A percentile compares a stretch with the other conserved stretches of the same genome.
phyloP scores from a whole-genome alignment of 2,888 invertebrate species.

The Arrhopalites spinosus region DNA sequence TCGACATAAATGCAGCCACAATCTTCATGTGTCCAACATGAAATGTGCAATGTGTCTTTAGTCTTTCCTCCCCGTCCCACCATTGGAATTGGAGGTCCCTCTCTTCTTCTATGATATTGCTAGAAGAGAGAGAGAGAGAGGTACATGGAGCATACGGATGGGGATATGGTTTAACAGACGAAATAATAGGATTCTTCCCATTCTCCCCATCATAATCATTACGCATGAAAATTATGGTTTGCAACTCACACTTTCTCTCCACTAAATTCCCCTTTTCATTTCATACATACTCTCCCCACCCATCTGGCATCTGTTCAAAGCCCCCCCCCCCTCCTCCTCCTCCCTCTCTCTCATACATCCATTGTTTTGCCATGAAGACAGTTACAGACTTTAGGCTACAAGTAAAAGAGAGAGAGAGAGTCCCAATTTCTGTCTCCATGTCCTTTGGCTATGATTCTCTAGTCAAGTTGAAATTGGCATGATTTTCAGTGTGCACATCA shows the following conservation, averaged over 20 bases:
- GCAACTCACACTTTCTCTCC: slow-evolving; percentile 23
- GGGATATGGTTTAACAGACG: slow-evolving; percentile 28
- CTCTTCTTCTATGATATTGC: too few species aligned
- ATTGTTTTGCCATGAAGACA: slow-evolving; percentile 1
- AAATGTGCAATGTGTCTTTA: background rate
- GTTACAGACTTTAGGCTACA: background rate
- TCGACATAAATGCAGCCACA: slow-evolving; percentile 37
- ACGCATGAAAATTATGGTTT: slow-evolving; percentile 20
- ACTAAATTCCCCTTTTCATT: slow-evolving; percentile 7
- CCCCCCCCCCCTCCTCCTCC: background rate
- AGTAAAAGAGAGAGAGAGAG: background rate
- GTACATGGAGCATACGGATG: background rate
- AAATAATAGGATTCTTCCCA: slow-evolving; percentile 30
- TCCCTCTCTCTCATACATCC: background rate
- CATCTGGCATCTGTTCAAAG: slow-evolving; percentile 34
- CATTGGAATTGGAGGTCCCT: too few species aligned
- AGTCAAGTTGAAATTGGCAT: background rate
- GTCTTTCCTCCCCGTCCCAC: too few species aligned
- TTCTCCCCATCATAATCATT: slow-evolving; percentile 30
- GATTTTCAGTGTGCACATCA: background rate
- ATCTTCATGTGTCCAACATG: slow-evolving; percentile 20
- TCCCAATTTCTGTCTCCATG: background rate
- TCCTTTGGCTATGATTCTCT: background rate
- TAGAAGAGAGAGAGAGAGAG: too few species aligned
- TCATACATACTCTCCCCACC: slow-evolving; percentile 5